Conservation (phyloP, 2,888 invertebrate genomes). For the Norana najaformis region DNA sequence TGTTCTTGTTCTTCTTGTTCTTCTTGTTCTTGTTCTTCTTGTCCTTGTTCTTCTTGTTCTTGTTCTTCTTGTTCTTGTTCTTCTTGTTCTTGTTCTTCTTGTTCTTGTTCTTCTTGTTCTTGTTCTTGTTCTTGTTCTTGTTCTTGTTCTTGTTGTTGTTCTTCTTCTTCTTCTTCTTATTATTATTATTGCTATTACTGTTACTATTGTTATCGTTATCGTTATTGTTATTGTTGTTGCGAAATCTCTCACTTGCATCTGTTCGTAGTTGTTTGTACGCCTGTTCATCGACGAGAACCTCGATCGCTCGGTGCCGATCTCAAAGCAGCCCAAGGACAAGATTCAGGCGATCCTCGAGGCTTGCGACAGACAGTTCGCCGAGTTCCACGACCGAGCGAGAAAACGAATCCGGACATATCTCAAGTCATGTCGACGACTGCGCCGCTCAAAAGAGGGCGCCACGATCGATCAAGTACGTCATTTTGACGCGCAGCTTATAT, state of each 20-base stretch:
- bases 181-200: too few relatives aligned
- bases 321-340: constrained; percentile 95
- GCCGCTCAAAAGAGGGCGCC: constrained; percentile 80
- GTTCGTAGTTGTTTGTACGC: constrained; percentile 87
- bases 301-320: constrained; percentile 93
- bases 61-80: neutral
- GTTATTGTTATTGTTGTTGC: neutral
- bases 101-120: neutral
- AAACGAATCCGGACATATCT: constrained; percentile 92
- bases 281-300: constrained; percentile 95
- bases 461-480: constrained; percentile 85
- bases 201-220: neutral
- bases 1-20: neutral
- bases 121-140: neutral
- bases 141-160: neutral
- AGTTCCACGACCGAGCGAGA: constrained; percentile 90
- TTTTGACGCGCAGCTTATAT: neutral
- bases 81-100: neutral
- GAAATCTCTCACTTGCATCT: too few relatives aligned
- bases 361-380: constrained; percentile 93
- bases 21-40: too few relatives aligned
- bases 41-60: neutral
- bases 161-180: too few relatives aligned
- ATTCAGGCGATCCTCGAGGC: constrained; percentile 96
- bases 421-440: constrained; percentile 91